Percentiles rank a stretch among this genome's conserved stretches.
Evolutionary conservation across 2,113 vertebrate species (phyloP).

Genomic region (Psephotus haematonotus): DNA sequence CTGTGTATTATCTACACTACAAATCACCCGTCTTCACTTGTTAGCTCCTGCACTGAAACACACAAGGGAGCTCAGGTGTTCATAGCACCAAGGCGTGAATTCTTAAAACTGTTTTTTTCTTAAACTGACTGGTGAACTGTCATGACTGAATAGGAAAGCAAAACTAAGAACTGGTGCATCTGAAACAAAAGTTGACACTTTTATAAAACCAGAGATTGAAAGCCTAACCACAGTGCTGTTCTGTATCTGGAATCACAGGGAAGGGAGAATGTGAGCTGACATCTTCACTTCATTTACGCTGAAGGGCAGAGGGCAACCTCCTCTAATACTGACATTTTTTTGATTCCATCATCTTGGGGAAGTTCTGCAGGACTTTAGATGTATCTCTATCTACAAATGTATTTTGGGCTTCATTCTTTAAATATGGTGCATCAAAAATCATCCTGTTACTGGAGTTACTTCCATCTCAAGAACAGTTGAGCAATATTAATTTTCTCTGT

Average conservation of each 20-base stretch:
- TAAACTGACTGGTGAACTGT: slow-evolving; percentile 38
- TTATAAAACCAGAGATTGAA: slow-evolving; percentile 12
- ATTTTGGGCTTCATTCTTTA: not conserved
- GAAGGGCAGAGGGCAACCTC: not conserved
- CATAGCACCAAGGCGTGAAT: slow-evolving; percentile 47
- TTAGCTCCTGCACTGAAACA: slow-evolving; percentile 27
- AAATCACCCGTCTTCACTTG: slow-evolving; percentile 54
- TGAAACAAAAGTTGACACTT: slow-evolving; percentile 55
- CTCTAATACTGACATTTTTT: not conserved
- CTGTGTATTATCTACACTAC: slow-evolving; percentile 64
- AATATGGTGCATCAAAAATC: not conserved
- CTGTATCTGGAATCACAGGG: not conserved
- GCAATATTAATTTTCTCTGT: not conserved
- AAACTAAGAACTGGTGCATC: slow-evolving; percentile 19
- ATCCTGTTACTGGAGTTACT: not conserved
- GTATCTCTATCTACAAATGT: not conserved
- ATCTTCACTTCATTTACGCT: not conserved
- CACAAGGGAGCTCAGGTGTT: slow-evolving; percentile 62
- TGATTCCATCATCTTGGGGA: not conserved
- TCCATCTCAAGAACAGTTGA: not conserved
- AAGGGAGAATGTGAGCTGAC: slow-evolving; percentile 34
- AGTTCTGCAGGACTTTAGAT: not conserved
- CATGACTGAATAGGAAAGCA: slow-evolving; percentile 30
- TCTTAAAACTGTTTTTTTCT: slow-evolving; percentile 46
- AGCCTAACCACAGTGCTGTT: not conserved